Conservation (phyloP, 2,888 invertebrate genomes). For the Cordilura impudica region DNA sequence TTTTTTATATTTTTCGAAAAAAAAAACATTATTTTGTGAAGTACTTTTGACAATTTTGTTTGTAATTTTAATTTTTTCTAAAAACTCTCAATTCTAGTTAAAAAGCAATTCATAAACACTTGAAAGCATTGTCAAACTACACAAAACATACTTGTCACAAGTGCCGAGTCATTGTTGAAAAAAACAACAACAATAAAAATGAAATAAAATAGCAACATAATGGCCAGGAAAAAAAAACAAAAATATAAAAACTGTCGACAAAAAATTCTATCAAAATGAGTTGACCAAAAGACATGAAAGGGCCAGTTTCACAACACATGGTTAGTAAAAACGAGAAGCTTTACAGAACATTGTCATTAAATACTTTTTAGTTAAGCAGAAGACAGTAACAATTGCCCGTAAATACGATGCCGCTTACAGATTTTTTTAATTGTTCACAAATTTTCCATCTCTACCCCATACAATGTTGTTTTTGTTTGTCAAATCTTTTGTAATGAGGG, state of each 20-base stretch:
- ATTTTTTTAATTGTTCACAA: not conserved
- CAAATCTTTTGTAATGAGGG: conserved; percentile 5
- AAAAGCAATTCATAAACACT: conserved; percentile 59
- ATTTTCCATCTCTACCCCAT: not conserved
- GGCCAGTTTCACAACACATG: too few relatives aligned
- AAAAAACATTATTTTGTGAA: too few relatives aligned
- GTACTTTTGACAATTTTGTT: conserved; percentile 9
- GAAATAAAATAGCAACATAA: not conserved
- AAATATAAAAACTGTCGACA: not conserved
- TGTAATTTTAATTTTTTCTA: conserved; percentile 8
- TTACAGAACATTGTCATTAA: too few relatives aligned
- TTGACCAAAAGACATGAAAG: not conserved
- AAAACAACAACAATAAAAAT: conserved; percentile 37
- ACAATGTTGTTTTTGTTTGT: not conserved
- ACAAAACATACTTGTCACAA: conserved; percentile 35
- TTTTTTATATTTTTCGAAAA: not conserved
- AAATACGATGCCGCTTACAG: too few relatives aligned
- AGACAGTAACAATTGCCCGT: too few relatives aligned
- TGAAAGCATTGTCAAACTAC: conserved; percentile 55
- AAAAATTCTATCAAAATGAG: not conserved
- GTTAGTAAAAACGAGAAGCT: too few relatives aligned
- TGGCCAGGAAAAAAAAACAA: not conserved
- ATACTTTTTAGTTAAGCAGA: too few relatives aligned
- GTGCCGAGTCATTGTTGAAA: conserved; percentile 48
- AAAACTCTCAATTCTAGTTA: conserved; percentile 49